These are phyloP conservation scores for Atta cephalotes DNA, from an alignment of 1,140 invertebrate genomes.

Conservation along the genomic window DNA sequence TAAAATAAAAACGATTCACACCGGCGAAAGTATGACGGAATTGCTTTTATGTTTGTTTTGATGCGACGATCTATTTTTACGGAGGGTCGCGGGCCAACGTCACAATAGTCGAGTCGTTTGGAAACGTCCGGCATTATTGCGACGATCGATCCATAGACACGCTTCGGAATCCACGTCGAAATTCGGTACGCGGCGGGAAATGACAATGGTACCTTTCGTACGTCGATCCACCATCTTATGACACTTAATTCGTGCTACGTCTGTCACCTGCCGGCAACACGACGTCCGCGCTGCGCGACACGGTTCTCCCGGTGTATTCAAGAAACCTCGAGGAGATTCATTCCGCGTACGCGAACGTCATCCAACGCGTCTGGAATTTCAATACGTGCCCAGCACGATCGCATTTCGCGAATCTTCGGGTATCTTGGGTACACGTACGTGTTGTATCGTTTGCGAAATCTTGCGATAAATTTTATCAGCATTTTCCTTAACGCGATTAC, in stretches of 20 bases:
- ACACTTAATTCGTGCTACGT: slow-evolving; percentile 66
- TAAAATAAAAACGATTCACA: not conserved
- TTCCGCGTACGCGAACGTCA: slow-evolving; percentile 63
- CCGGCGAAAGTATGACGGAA: not conserved
- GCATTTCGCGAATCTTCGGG: not conserved
- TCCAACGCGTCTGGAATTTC: slow-evolving; percentile 54
- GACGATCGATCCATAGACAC: slow-evolving; percentile 41
- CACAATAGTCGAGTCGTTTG: slow-evolving; percentile 39
- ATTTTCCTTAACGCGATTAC: slow-evolving; percentile 16
- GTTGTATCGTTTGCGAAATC: not conserved
- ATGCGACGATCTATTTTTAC: slow-evolving; percentile 43
- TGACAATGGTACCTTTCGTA: slow-evolving; percentile 41
- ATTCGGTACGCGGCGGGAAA: slow-evolving; percentile 45
- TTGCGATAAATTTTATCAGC: not conserved
- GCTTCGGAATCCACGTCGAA: slow-evolving; percentile 29
- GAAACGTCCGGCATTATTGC: slow-evolving; percentile 54
- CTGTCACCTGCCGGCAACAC: slow-evolving; percentile 65
- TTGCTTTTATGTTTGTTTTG: slow-evolving; percentile 54
- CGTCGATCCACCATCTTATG: slow-evolving; percentile 34
- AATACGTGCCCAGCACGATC: slow-evolving; percentile 19
- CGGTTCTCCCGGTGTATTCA: slow-evolving; percentile 42
- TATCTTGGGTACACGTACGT: not conserved
- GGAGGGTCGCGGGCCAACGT: not conserved
- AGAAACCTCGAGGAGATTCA: slow-evolving; percentile 59
- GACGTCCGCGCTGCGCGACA: slow-evolving; percentile 48